Base-by-base conservation (phyloP, 1,140 invertebrate species). In the Saxidomus purpurata region DNA sequence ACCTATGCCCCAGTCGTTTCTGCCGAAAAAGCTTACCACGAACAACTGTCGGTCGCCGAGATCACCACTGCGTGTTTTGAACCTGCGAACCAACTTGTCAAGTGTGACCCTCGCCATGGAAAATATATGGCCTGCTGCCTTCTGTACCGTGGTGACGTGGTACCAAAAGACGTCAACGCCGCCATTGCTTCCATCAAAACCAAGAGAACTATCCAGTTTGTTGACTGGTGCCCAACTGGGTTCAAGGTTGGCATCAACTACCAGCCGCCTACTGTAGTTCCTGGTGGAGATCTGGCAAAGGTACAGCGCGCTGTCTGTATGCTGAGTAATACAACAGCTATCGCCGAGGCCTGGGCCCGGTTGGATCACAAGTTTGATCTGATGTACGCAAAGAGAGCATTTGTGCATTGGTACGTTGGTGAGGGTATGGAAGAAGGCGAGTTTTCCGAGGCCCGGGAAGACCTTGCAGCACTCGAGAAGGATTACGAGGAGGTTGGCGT, bases 151-250 rank as follows among this genome's bases (percentile, higher is more conserved):
- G 95, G 95, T 49, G 95, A 95, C 87, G 94, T 95, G 55, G 96
- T 97, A 2, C 96, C 98, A 0, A 98, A 98, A 94, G 98, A 98
- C 94, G 98, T 98, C 52, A 93, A 98, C 94, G 97, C 98, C 28
- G 97, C 98, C 55, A 98, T 98, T 92, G 97, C 97, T 4, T 97
- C 97, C 34, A 98, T 98, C 95, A 98, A 98, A 94, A 98, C 97
- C 0, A 97, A 98, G 93, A 96, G 98, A 69, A 97, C 97, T 76
- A 95, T 95, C 79, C 93, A 94, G 89, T 98, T 98, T 95, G 98
- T 98, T 52, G 98, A 98, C 96, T 98, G 98, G 98, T 98, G 98
- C 96, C 98, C 98, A 69, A 98, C 98, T 93, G 98, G 98, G 17
- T 94, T 94, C 89, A 94, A 94, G 86, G 94, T 94, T 11, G 92